phyloP scores from a whole-genome alignment of 2,797 vertebrate species.

The Pangasius krempfi region DNA sequence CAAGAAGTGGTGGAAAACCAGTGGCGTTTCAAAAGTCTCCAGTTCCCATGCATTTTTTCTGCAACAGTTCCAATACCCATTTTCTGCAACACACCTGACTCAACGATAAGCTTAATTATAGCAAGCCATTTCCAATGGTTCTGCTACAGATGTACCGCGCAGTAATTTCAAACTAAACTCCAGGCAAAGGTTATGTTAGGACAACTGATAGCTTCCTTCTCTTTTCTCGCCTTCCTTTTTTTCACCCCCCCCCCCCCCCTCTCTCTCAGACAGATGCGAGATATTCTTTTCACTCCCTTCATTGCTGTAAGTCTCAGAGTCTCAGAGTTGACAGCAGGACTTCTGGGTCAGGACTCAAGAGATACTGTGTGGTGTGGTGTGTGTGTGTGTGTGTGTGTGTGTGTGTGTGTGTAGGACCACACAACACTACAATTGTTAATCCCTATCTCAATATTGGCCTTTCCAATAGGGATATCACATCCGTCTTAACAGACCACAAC shows the following conservation, averaged over 20 bases:
- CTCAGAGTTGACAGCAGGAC: constrained; percentile 21
- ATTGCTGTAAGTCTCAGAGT: background rate
- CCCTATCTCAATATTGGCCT: background rate
- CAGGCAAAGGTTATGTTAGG: background rate
- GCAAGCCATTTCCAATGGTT: background rate
- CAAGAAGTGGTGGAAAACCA: background rate
- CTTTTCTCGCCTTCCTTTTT: background rate
- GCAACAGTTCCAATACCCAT: background rate
- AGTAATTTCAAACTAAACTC: background rate
- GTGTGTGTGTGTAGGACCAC: background rate
- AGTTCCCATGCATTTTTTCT: background rate
- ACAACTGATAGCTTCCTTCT: background rate
- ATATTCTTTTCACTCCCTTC: background rate
- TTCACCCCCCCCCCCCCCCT: no score
- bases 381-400: constrained; percentile 24
- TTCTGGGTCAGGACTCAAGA: constrained; percentile 6
- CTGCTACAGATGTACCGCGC: background rate
- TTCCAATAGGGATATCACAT: constrained; percentile 4
- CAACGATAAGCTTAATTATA: background rate
- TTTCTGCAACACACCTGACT: constrained; percentile 23
- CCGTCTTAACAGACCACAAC: background rate
- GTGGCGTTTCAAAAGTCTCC: background rate
- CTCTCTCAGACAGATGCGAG: constrained; percentile 10
- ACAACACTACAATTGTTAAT: background rate
- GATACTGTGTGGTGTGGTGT: background rate